Conservation (phyloP, 37 sponge, comb jelly and placozoan genomes). For the Haliclona indistincta region DNA sequence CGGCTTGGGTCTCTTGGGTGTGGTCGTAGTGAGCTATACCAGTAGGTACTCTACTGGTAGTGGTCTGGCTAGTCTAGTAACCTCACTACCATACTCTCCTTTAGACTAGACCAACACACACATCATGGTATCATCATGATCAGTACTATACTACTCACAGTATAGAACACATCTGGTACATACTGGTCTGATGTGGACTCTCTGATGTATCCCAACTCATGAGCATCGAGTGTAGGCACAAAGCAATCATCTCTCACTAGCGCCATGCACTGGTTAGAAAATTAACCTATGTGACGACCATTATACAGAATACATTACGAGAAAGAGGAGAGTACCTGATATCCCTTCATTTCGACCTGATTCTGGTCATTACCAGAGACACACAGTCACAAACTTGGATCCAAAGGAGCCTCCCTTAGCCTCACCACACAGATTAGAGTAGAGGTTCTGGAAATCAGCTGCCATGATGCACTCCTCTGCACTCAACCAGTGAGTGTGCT, state of each 20-base stretch:
- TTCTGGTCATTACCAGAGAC: too few relatives aligned
- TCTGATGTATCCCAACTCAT: slow-evolving; percentile 89
- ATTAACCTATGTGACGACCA: too few relatives aligned
- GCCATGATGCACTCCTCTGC: too few relatives aligned
- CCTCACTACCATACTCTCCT: slow-evolving; percentile 78
- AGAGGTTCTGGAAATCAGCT: too few relatives aligned
- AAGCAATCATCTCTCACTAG: slow-evolving; percentile 91
- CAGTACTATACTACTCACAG: slow-evolving; percentile 47
- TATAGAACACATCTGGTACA: slow-evolving; percentile 98
- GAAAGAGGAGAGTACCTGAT: too few relatives aligned
- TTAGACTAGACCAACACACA: slow-evolving; percentile 51
- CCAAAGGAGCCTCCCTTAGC: too few relatives aligned
- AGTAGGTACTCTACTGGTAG: slow-evolving; percentile 94
- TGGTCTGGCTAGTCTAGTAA: slow-evolving; percentile 82
- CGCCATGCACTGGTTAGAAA: slow-evolving; percentile 96
- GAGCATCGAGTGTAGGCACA: slow-evolving; percentile 90
- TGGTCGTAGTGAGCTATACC: slow-evolving; percentile 81
- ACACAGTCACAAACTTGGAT: too few relatives aligned
- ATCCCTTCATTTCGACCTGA: too few relatives aligned
- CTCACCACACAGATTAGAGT: too few relatives aligned
- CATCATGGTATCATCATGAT: not conserved
- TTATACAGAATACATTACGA: too few relatives aligned
- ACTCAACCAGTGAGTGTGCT: too few relatives aligned
- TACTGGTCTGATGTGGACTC: slow-evolving; percentile 88
- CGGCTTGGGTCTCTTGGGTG: slow-evolving; percentile 76